phyloP scores from a whole-genome alignment of 92 coral and sea anemone genomes.

The Epizoanthus illoricatus region DNA sequence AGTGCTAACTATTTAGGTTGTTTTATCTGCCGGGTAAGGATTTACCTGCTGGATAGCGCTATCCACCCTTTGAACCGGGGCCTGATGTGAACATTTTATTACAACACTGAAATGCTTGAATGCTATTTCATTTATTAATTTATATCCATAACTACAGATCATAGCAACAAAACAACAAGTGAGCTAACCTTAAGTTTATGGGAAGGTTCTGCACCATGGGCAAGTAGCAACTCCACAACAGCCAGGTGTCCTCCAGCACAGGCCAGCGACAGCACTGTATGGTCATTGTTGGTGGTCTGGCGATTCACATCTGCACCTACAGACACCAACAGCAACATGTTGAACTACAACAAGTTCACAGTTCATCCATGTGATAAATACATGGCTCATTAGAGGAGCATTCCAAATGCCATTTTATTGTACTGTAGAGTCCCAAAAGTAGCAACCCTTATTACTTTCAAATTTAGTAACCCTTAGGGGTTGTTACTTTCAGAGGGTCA shows the following conservation, averaged over 20 bases:
- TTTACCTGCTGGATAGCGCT: no score
- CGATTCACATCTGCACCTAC: slow-evolving; percentile 96
- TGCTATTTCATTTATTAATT: not conserved
- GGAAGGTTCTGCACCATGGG: slow-evolving; percentile 95
- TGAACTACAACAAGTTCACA: not conserved
- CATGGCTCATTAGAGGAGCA: not conserved
- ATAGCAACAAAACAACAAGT: no score
- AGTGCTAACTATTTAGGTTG: no score
- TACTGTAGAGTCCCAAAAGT: no score
- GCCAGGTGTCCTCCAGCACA: slow-evolving; percentile 99
- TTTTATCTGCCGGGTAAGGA: no score
- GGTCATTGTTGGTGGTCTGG: slow-evolving; percentile 94
- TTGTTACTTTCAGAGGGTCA: no score
- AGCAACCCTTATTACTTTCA: no score
- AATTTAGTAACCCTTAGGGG: no score
- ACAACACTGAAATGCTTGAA: not conserved
- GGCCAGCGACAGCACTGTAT: slow-evolving; percentile 96
- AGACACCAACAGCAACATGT: not conserved
- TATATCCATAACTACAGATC: not conserved
- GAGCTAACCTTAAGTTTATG: slow-evolving; percentile 85
- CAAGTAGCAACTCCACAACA: slow-evolving; percentile 91
- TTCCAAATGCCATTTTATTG: no score
- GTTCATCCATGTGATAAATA: not conserved
- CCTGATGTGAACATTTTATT: no score
- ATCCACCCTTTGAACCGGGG: no score